Evolutionary conservation across 2,797 vertebrate genomes (phyloP).

Genomic region (Limosa lapponica): DNA sequence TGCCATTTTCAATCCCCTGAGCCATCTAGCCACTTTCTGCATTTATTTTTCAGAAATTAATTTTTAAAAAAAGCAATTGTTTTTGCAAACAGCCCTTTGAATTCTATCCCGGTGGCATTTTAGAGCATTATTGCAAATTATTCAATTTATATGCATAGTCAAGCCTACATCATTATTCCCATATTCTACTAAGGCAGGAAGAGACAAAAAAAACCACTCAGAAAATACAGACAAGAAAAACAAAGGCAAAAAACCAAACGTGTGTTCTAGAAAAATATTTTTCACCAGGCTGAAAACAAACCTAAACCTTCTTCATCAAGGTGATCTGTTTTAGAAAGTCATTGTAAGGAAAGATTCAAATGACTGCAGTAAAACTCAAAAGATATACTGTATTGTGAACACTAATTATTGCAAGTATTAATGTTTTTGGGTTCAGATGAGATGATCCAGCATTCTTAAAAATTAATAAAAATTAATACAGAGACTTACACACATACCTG

Average conservation of each 20-base stretch:
- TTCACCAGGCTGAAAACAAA: neutral
- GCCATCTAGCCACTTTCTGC: conserved; percentile 6
- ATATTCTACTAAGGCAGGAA: neutral
- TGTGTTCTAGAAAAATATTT: neutral
- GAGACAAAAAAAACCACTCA: neutral
- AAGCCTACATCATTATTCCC: conserved; percentile 46
- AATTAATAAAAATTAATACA: conserved; percentile 48
- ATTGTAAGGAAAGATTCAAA: neutral
- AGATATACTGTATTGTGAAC: conserved; percentile 36
- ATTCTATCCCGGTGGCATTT: neutral
- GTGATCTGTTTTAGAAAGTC: conserved; percentile 1
- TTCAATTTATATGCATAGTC: conserved; percentile 72
- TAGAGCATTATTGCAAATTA: conserved; percentile 59
- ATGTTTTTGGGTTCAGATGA: conserved; percentile 43
- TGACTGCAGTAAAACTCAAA: conserved; percentile 17
- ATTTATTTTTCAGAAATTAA: conserved; percentile 55
- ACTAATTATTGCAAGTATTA: conserved; percentile 50
- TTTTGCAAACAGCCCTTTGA: conserved; percentile 61
- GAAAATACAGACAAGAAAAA: neutral
- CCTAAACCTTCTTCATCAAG: neutral
- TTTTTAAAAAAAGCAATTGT: conserved; percentile 34
- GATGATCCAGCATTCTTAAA: conserved; percentile 60
- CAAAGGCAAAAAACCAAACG: neutral
- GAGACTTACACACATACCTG: conserved; percentile 14
- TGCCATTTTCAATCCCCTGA: neutral